phyloP scores from a whole-genome alignment of 2,113 vertebrate species.

The Psittacus erithacus region DNA sequence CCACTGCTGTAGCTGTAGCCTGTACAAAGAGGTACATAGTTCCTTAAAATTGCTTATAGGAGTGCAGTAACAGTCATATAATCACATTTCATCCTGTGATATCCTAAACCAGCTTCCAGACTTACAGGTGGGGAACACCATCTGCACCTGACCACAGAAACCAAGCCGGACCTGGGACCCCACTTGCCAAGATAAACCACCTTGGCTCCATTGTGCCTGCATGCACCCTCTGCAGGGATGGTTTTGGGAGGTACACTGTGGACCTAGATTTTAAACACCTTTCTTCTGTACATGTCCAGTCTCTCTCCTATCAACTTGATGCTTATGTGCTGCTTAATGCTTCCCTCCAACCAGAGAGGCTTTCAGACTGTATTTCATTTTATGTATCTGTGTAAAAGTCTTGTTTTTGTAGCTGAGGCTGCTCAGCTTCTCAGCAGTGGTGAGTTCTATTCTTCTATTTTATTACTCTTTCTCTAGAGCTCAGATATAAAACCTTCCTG shows the following conservation, averaged over 20 bases:
- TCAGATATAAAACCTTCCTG: constrained; percentile 33
- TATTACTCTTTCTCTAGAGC: constrained; percentile 7
- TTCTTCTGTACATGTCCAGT: background rate
- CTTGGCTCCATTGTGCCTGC: accelerated
- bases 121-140: background rate
- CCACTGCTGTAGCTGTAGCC: background rate
- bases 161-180: background rate
- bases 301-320: background rate
- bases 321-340: background rate
- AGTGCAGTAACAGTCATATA: background rate
- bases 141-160: background rate
- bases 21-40: background rate
- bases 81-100: background rate
- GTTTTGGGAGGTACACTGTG: background rate
- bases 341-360: background rate
- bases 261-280: background rate
- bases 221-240: background rate
- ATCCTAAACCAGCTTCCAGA: background rate
- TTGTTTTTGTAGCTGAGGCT: constrained; percentile 56
- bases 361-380: constrained; percentile 41
- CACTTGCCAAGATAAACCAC: background rate
- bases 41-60: background rate
- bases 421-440: constrained; percentile 24
- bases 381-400: constrained; percentile 7
- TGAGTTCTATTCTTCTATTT: background rate